These are phyloP conservation scores for Lithophane semibrunnea DNA, from an alignment of 2,888 invertebrate genomes.

Conservation along the genomic window DNA sequence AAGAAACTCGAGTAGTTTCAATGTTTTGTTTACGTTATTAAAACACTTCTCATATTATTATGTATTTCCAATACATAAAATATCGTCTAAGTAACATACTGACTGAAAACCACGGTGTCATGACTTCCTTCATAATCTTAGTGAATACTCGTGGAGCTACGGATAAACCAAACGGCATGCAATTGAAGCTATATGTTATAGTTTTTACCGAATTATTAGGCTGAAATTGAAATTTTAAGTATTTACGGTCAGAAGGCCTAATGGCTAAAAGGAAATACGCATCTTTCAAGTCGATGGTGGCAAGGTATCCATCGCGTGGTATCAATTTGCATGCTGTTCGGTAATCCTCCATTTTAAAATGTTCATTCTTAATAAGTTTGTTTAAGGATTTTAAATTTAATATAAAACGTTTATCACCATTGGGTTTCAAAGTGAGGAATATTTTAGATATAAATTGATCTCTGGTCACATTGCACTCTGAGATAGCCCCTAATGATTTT, in stretches of 20 bases:
- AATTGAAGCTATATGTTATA: neutral
- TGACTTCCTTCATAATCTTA: conserved; percentile 12
- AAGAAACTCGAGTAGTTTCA: conserved; percentile 24
- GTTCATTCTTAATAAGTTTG: neutral
- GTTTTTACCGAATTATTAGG: neutral
- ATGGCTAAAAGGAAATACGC: neutral
- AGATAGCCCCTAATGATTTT: neutral
- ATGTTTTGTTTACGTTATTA: conserved; percentile 10
- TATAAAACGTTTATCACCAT: neutral
- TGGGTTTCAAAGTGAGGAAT: neutral
- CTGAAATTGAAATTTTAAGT: conserved; percentile 2
- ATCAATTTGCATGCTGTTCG: conserved; percentile 6
- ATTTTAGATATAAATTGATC: neutral
- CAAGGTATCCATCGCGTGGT: neutral
- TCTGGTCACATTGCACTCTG: neutral
- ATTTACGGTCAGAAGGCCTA: neutral
- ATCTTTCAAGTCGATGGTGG: conserved; percentile 1
- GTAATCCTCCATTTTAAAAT: conserved; percentile 13
- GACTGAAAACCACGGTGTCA: neutral
- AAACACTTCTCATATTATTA: conserved; percentile 16
- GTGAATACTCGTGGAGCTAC: neutral
- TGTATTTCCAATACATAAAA: conserved; percentile 19
- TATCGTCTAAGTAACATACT: conserved; percentile 30
- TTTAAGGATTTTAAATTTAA: conserved; percentile 6
- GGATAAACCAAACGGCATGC: conserved; percentile 1